Evolutionary conservation across 2,888 invertebrate genomes (phyloP), one percentile per base, ranked within the genome.

Genomic region (Chloromyia formosa): DNA sequence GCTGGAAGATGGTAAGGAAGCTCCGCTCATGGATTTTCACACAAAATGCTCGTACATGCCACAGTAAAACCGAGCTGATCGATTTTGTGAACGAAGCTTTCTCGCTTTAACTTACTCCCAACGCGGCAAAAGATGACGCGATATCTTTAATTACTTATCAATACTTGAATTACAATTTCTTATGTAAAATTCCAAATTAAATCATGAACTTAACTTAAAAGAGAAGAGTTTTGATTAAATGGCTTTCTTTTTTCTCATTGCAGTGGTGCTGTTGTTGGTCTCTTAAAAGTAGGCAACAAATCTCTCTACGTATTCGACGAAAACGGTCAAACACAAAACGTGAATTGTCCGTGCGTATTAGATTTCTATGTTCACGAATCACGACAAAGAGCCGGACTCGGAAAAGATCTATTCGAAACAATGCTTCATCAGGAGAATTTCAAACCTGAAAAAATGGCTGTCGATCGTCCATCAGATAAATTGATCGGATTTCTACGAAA

Each of bases 381-480:
- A 1, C 89, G 90, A 62, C 97, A 97, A 86, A 90, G 97, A 74
- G 89, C 89, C 82, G 98, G 98, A 1, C 89, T 91, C 82, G 98
- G 98, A 1, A 93, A 91, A 81, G 85, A 88, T 75, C 87, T 98
- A 14, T 97, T 95, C 85, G 94, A 97, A 79, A 88, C 90, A 81
- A 96, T 98, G 96, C 86, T 89, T 76, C 84, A 93, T 90, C 91
- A 91, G 78, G 90, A 92, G 84, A 87, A 90, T 72, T 87, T 91
- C 60, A 84, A 86, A 64, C 91, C 94, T 0, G 86, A 90, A 1
- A 91, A 93, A 82, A 86, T 97, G 80, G 97, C 98, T 0, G 93
- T 98, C 77, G 98, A 98, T 85, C 90, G 95, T 54, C 98, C 98
- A 0, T 97, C 97, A 0, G 89, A 92, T 66, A 96, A 96, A 84